A percentile compares a stretch with the other conserved stretches of the same genome.
These are phyloP conservation scores for Alectoris magna DNA, from an alignment of 2,797 vertebrate genomes.

Conservation along the genomic window DNA sequence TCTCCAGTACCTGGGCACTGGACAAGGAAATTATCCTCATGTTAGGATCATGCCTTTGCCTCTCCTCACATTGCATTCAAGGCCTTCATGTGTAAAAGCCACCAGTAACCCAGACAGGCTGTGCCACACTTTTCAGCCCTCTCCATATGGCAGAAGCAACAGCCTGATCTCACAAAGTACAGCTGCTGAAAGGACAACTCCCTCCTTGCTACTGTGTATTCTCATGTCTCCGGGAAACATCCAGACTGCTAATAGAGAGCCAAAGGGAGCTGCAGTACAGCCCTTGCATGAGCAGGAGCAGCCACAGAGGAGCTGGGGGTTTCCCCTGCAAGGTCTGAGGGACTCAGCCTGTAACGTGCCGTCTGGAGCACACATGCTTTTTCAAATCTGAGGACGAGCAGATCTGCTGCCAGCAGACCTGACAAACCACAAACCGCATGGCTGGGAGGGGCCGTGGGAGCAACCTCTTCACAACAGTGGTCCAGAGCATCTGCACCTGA, in stretches of 20 bases:
- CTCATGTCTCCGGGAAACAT: not conserved
- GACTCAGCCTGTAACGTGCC: fast-evolving
- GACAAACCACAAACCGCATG: not conserved
- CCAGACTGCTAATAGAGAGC: not conserved
- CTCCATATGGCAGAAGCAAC: not conserved
- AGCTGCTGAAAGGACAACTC: not conserved
- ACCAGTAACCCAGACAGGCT: not conserved
- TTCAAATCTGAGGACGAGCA: not conserved
- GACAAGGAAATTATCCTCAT: not conserved
- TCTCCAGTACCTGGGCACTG: not conserved
- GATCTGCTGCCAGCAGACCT: not conserved
- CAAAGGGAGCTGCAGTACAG: not conserved
- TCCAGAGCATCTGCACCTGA: conserved; percentile 26
- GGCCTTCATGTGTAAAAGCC: not conserved
- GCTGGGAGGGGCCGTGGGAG: not conserved
- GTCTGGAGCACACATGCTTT: not conserved
- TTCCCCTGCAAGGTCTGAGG: not conserved
- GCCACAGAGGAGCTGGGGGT: fast-evolving
- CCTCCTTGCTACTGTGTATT: not conserved
- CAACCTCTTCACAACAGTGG: not conserved
- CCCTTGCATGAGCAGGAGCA: fast-evolving
- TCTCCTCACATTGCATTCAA: not conserved
- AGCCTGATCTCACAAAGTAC: not conserved
- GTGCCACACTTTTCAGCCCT: not conserved
- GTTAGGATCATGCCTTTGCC: not conserved